Evolutionary conservation across 2,888 invertebrate species (phyloP), one percentile per base, ranked within the genome.

Genomic region (Amblyjoppa fuscipennis): DNA sequence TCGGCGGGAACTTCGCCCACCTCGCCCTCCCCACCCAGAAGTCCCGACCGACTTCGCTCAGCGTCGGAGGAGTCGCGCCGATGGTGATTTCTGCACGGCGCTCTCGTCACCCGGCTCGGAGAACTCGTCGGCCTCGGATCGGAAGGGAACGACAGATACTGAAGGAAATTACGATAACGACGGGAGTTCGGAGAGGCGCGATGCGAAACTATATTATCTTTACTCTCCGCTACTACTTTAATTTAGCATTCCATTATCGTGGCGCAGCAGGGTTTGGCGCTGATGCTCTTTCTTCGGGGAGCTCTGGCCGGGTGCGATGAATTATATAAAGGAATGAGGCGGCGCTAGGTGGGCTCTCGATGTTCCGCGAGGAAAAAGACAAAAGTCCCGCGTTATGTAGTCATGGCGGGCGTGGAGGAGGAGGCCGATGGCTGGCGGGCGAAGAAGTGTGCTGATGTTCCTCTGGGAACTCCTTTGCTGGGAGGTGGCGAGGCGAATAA

Each of bases 121-220:
- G 11, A 28, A 28, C 59, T 61, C 66, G n/a, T 1, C 16, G 16
- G 31, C n/a, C 13, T 28, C 61, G 53, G 20, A 25, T 64, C 45
- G 75, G 69, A 64, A 71, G n/a, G 68, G 45, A 51, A 38, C 28
- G n/a, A n/a, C 25, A 77, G 68, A 77, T 31, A 69, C 20, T 20
- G 59, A 38, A 9, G 73, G 38, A 20, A 34, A 59, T 64, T 34
- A 31, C 45, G 41, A 73, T 81, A 81, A 81, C 45, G 81, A 56
- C 56, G 45, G 56, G 20, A 61, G 49, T 45, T 74, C 81, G 74
- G 81, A 16, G 25, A 31, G 69, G 25, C 25, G 16, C 20, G 9
- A 2, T n/a, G 61, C 38, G 38, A 64, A n/a, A 31, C 59, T 28
- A 25, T 53, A 34, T 71, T 31, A 71, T 71, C 71, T 71, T 71